phyloP scores from a whole-genome alignment of 2,888 invertebrate genomes.

The Aproaerema taeniolella region DNA sequence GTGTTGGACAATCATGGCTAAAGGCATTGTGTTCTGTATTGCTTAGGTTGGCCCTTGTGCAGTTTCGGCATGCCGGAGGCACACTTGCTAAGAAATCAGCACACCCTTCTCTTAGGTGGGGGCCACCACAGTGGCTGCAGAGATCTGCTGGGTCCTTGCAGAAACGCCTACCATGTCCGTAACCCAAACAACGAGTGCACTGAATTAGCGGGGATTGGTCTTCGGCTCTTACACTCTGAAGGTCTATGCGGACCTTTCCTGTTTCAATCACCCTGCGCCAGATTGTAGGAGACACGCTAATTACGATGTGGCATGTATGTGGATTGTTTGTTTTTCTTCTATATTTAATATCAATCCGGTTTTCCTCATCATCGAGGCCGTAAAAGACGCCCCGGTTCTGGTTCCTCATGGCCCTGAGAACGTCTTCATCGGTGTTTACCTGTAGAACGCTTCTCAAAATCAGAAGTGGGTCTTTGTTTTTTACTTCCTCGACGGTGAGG shows the following conservation, averaged over 20 bases:
- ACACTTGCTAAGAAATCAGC: not conserved
- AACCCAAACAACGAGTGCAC: constrained; percentile 1
- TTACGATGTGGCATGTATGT: not conserved
- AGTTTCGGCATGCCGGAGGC: constrained; percentile 14
- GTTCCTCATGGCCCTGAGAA: not conserved
- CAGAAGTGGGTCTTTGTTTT: constrained; percentile 15
- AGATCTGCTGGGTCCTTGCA: not conserved
- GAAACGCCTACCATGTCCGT: constrained; percentile 1
- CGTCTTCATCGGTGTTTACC: not conserved
- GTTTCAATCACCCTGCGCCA: not conserved
- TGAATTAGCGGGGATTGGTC: constrained; percentile 3
- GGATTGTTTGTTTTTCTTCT: not conserved
- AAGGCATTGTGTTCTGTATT: constrained; percentile 15
- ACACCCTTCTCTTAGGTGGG: not conserved
- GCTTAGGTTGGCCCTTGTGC: not conserved
- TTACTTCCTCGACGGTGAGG: constrained; percentile 9
- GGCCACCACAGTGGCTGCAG: constrained; percentile 4
- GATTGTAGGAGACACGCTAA: not conserved
- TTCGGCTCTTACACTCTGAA: not conserved
- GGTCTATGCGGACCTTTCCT: not conserved
- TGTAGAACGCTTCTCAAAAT: constrained; percentile 7
- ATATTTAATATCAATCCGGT: not conserved
- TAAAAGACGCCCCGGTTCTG: not conserved
- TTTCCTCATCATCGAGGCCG: not conserved
- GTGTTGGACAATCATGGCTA: constrained; percentile 9